These are phyloP conservation scores for Calliphora vomitoria DNA, from an alignment of 2,888 invertebrate genomes.

Conservation along the genomic window DNA sequence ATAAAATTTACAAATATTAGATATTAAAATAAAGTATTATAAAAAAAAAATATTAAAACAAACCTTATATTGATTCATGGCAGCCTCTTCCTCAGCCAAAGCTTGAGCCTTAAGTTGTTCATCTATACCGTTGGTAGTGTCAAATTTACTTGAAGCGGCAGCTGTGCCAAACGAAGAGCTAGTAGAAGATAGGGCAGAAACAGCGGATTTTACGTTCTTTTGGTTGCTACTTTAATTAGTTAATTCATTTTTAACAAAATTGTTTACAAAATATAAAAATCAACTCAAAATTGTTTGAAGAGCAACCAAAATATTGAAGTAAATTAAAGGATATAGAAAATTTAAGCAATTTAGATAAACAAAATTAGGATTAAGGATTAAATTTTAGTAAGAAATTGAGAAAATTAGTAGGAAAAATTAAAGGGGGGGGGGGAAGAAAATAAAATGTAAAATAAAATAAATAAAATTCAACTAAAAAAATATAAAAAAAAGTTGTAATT, in stretches of 20 bases:
- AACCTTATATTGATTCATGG: conserved; percentile 98
- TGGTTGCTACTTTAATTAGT: conserved; percentile 88
- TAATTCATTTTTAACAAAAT: conserved; percentile 49
- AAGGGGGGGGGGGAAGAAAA: conserved; percentile 46
- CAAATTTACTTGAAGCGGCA: conserved; percentile 90
- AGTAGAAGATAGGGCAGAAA: conserved; percentile 94
- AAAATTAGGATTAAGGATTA: background rate
- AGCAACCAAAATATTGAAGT: conserved; percentile 65
- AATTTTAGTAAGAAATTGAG: conserved; percentile 40
- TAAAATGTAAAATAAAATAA: conserved; percentile 37
- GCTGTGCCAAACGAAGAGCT: conserved; percentile 95
- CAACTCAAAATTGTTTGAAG: conserved; percentile 37
- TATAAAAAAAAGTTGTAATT: conserved; percentile 4
- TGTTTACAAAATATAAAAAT: background rate
- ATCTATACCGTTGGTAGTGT: conserved; percentile 91
- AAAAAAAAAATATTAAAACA: too few species aligned
- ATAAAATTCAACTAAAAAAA: conserved; percentile 15
- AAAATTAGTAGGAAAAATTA: conserved; percentile 53
- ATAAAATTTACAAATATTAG: conserved; percentile 11
- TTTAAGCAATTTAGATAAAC: background rate
- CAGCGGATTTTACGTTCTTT: conserved; percentile 95
- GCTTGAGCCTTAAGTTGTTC: conserved; percentile 94
- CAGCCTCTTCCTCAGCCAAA: conserved; percentile 97
- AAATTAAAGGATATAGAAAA: conserved; percentile 26
- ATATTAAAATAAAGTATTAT: conserved; percentile 14